Conservation (phyloP, 2,797 vertebrate species). For the Momotus momota region DNA sequence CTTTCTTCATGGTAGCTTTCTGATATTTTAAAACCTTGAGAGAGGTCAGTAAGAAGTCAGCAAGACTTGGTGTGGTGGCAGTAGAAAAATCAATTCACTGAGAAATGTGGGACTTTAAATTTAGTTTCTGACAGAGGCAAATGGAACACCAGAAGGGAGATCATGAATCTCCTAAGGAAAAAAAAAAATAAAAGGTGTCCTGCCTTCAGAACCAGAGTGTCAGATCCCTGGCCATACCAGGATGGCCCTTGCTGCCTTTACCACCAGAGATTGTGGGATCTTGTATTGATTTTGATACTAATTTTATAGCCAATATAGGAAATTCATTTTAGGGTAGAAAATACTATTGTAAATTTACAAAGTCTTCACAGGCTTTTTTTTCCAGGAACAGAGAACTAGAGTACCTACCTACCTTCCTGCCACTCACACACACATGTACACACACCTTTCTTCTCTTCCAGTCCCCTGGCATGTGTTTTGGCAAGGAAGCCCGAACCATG, state of each 20-base stretch:
- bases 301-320: no score
- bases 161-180: neutral
- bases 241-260: neutral
- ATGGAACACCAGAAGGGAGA: fast-evolving
- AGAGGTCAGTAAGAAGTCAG: neutral
- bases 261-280: neutral
- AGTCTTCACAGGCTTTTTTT: neutral
- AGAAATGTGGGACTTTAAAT: neutral
- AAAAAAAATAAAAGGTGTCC: no score
- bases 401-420: neutral
- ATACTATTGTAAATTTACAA: neutral
- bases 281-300: no score
- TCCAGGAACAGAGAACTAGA: neutral
- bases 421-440: no score
- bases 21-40: neutral
- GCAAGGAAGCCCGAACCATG: neutral
- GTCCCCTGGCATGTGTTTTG: neutral
- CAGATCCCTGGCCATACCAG: neutral
- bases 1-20: neutral
- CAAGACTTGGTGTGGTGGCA: neutral
- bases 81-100: neutral
- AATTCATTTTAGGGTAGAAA: neutral
- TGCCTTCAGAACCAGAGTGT: neutral
- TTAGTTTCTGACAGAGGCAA: neutral
- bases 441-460: neutral